Percentiles rank a stretch among this genome's conserved stretches.
Evolutionary conservation across 2,113 vertebrate species (phyloP).

Genomic region (Pan paniscus): DNA sequence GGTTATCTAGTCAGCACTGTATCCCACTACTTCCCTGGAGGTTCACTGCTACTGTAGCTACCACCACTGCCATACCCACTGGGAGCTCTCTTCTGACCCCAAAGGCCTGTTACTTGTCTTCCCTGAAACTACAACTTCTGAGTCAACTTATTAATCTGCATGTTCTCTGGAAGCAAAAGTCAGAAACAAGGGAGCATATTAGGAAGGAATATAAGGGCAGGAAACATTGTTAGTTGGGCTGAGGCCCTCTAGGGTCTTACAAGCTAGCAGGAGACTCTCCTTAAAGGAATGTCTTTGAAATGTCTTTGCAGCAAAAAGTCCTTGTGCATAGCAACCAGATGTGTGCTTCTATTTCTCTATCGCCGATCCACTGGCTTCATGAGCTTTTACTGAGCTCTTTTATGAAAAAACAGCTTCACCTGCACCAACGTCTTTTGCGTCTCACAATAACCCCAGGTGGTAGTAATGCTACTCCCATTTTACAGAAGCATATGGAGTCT

Average conservation of each 20-base stretch:
- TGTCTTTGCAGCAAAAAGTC: not conserved
- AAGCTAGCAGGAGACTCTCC: not conserved
- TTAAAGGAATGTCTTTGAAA: not conserved
- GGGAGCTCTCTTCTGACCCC: not conserved
- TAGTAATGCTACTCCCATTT: not conserved
- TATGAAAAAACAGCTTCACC: not conserved
- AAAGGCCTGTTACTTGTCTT: not conserved
- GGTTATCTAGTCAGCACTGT: not conserved
- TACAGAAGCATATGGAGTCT: not conserved
- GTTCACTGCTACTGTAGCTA: not conserved
- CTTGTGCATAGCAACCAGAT: not conserved
- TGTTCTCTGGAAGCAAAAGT: not conserved
- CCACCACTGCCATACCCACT: not conserved
- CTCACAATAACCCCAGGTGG: not conserved
- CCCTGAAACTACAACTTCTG: not conserved
- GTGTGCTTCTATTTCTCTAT: not conserved
- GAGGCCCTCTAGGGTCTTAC: rapidly evolving
- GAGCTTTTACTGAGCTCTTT: not conserved
- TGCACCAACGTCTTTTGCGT: not conserved
- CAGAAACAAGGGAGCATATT: not conserved
- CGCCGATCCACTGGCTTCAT: not conserved
- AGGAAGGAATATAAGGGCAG: not conserved
- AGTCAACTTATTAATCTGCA: not conserved
- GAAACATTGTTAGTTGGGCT: not conserved
- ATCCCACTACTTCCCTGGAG: not conserved